Conservation (phyloP, 2,888 invertebrate species). For the Netelia inedita region DNA sequence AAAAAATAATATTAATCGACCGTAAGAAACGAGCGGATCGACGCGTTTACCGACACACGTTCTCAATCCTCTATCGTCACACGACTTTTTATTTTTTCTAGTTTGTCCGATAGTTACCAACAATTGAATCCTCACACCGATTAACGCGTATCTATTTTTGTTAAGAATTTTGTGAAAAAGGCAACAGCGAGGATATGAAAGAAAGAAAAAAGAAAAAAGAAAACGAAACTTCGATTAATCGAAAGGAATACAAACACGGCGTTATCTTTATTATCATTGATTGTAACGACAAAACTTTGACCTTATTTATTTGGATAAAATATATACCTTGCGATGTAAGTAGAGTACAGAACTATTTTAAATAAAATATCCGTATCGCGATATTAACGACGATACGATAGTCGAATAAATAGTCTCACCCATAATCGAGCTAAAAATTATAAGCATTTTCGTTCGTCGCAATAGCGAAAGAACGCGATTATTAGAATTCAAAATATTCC, state of each 20-base stretch:
- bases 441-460: not conserved
- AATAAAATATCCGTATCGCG: constrained; percentile 69
- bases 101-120: constrained; percentile 58
- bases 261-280: constrained; percentile 36
- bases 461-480: constrained; percentile 12
- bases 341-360: constrained; percentile 68
- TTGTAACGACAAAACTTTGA: constrained; percentile 29
- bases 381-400: constrained; percentile 50
- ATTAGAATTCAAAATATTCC: not conserved
- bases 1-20: not conserved
- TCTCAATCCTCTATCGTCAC: not conserved
- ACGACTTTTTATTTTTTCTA: constrained; percentile 6
- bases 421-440: not conserved
- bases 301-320: constrained; percentile 56
- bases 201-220: not conserved
- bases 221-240: not conserved
- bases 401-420: constrained; percentile 55
- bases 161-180: constrained; percentile 4
- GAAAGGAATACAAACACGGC: constrained; percentile 6
- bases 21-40: constrained; percentile 1
- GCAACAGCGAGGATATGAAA: not conserved
- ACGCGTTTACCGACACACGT: not conserved
- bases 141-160: constrained; percentile 53
- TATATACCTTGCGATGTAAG: constrained; percentile 59
- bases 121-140: constrained; percentile 40